phyloP scores from a whole-genome alignment of 2,888 invertebrate species.

The Cosmopolites sordidus region DNA sequence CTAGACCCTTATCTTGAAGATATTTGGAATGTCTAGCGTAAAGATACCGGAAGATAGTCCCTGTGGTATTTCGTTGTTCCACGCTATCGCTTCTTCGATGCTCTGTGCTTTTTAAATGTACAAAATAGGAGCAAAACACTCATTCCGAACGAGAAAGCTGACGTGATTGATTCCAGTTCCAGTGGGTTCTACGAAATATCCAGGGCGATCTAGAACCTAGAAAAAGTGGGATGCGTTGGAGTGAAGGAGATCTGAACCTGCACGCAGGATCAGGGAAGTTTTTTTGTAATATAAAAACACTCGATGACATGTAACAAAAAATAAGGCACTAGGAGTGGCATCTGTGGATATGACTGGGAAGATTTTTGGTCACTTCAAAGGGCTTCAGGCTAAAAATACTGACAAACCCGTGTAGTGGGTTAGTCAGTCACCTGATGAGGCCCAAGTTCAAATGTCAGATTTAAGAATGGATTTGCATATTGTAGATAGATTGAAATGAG shows the following conservation, averaged over 20 bases:
- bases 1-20: slow-evolving; percentile 83
- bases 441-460: no score
- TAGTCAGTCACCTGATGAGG: no score
- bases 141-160: slow-evolving; percentile 76
- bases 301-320: no score
- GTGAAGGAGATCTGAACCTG: no score
- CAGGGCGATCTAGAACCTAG: slow-evolving; percentile 69
- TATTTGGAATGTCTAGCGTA: slow-evolving; percentile 79
- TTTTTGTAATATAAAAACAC: no score
- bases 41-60: slow-evolving; percentile 97
- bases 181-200: slow-evolving; percentile 94
- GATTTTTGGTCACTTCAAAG: no score
- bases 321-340: no score
- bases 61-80: slow-evolving; percentile 95
- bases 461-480: neutral
- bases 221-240: neutral
- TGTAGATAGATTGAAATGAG: neutral
- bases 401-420: no score
- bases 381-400: no score
- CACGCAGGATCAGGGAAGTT: no score
- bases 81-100: slow-evolving; percentile 83
- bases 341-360: no score
- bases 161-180: slow-evolving; percentile 82
- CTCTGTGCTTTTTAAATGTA: slow-evolving; percentile 80
- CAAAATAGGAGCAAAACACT: slow-evolving; percentile 98